A percentile compares a stretch with the other conserved stretches of the same genome.
Evolutionary conservation across 2,797 vertebrate genomes (phyloP).

Genomic region (Ataeniobius toweri): DNA sequence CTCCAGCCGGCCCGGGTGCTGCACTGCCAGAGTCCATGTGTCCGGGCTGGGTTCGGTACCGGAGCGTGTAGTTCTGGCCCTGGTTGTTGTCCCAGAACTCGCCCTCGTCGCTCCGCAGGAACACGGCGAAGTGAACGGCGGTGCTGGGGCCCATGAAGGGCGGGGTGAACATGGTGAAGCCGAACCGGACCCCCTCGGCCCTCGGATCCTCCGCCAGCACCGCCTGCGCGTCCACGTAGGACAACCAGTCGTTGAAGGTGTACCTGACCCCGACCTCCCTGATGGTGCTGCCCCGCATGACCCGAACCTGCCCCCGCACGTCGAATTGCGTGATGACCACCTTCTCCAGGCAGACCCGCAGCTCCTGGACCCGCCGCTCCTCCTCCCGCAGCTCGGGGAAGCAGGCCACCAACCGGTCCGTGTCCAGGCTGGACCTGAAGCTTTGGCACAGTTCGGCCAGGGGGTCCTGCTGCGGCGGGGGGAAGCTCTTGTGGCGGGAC

Average conservation of each 20-base stretch:
- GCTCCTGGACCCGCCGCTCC: constrained; percentile 65
- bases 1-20: constrained; percentile 21
- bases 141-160: constrained; percentile 74
- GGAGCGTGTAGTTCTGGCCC: constrained; percentile 86
- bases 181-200: constrained; percentile 68
- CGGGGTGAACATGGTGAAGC: constrained; percentile 84
- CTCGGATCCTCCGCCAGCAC: constrained; percentile 27
- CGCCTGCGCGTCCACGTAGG: constrained; percentile 85
- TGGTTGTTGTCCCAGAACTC: constrained; percentile 94
- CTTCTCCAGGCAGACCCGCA: constrained; percentile 83
- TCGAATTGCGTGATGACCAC: constrained; percentile 68
- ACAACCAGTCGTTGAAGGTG: constrained; percentile 92
- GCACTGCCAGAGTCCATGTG: neutral
- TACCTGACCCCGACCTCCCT: constrained; percentile 85
- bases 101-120: constrained; percentile 77
- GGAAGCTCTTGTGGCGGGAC: constrained; percentile 79
- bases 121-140: constrained; percentile 86
- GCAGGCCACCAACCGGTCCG: constrained; percentile 63
- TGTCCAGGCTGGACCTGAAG: constrained; percentile 48
- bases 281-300: constrained; percentile 41
- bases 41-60: constrained; percentile 53
- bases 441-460: constrained; percentile 44
- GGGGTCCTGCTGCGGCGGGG: constrained; percentile 51
- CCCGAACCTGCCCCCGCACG: constrained; percentile 73
- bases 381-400: constrained; percentile 58